Conservation (phyloP, 2,113 vertebrate genomes). For the Heterotis niloticus region DNA sequence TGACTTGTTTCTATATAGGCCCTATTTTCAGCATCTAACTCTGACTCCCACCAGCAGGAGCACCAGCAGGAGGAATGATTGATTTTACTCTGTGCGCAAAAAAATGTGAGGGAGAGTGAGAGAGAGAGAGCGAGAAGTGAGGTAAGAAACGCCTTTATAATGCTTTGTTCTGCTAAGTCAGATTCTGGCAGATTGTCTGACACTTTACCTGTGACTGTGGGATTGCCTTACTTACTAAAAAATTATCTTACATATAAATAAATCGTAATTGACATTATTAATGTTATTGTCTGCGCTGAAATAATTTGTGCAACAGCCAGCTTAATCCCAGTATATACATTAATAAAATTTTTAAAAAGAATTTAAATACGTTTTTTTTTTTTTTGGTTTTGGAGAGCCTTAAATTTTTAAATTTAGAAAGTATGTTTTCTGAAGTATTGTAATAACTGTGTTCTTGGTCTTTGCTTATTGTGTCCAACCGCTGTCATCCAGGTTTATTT, state of each 20-base stretch:
- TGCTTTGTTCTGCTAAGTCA: neutral
- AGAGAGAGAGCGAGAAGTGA: slow-evolving; percentile 20
- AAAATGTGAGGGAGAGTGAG: slow-evolving; percentile 26
- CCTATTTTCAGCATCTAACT: slow-evolving; percentile 77
- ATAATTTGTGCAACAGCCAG: too few relatives aligned
- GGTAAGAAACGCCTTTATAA: slow-evolving; percentile 21
- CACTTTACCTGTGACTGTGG: neutral
- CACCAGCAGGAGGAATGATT: slow-evolving; percentile 81
- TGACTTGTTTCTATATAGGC: slow-evolving; percentile 82
- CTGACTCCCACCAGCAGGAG: slow-evolving; percentile 76
- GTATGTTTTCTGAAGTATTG: too few relatives aligned
- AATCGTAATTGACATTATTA: too few relatives aligned
- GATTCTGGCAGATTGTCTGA: neutral
- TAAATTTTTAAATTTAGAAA: too few relatives aligned
- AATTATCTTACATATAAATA: too few relatives aligned
- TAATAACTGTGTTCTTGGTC: too few relatives aligned
- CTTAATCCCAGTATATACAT: neutral
- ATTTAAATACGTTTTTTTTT: neutral
- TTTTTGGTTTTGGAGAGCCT: neutral
- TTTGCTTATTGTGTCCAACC: too few relatives aligned
- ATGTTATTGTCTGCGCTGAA: too few relatives aligned
- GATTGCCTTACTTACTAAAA: too few relatives aligned
- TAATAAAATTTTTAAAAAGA: neutral
- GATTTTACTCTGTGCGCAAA: slow-evolving; percentile 71
- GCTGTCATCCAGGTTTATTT: too few relatives aligned